Base-by-base conservation (phyloP, 2,888 invertebrate species). In the Hirtodrosophila cameraria region DNA sequence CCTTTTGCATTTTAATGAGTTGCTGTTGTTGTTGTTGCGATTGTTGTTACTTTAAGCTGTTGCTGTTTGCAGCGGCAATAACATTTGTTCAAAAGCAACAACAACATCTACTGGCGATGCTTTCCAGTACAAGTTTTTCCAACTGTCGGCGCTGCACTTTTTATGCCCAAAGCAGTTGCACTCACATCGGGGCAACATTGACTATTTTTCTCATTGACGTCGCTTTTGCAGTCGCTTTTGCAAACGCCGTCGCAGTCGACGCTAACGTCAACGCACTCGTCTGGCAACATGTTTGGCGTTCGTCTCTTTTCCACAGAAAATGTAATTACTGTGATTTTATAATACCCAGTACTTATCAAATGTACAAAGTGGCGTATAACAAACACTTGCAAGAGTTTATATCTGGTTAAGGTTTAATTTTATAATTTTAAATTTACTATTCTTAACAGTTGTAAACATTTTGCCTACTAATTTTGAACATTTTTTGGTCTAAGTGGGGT, bases 1-100 rank as follows among this genome's bases (percentile, higher is more conserved):
- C 79, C 78, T 88, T 85, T 85, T 89, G 90, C 88, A 90, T 90
- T 88, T 86, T 87, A 88, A 90, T 89, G 80, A 82, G 82, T 31
- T 54, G 58, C 52, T 55, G 54, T 23, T 36, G 67, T 46, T 61
- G 49, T 28, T 45, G 9, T 30, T 36, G 35, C n/a, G n/a, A n/a
- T 8, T 35, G 28, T 11, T 60, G 31, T 5, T 41, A 4, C 25
- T 31, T 2, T n/a, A n/a, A 23, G 25, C 25, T 59, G 30, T 27
- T 38, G 13, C 36, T 43, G 50, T 25, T 48, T 31, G 53, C 35
- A 68, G 59, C 53, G 30, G 76, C 72, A 62, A 69, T 71, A 73
- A 74, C 80, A 84, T 80, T 77, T 73, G 79, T 70, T 66, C 76
- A 61, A 63, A 23, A 30, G 16, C 38, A 45, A 77, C 36, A 46